Percentiles rank a stretch among this genome's conserved stretches.
These are phyloP conservation scores for Sardina pilchardus DNA, from an alignment of 2,113 vertebrate genomes.

Conservation along the genomic window DNA sequence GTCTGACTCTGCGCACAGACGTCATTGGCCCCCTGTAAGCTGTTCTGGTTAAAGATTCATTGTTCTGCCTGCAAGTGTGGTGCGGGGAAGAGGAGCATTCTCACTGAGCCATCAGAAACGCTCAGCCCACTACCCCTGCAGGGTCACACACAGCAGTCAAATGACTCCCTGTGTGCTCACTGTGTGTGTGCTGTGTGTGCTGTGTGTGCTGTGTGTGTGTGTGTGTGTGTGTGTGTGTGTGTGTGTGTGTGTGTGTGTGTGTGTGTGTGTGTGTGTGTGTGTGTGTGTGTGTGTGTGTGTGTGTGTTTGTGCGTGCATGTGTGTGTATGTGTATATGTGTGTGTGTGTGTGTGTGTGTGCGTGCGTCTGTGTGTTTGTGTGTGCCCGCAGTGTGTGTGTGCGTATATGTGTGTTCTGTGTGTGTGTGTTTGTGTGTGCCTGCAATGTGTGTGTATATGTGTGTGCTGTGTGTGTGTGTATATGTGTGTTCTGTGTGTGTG, in stretches of 20 bases:
- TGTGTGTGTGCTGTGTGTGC: background rate
- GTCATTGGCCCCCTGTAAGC: background rate
- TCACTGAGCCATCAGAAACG: background rate
- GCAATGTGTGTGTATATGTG: background rate
- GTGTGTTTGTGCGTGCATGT: background rate
- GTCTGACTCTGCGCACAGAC: background rate
- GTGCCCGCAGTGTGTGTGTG: background rate
- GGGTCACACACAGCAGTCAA: background rate
- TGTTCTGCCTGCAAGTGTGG: background rate
- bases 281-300: background rate
- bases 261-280: background rate
- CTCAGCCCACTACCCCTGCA: background rate
- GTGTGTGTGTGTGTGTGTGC: conserved; percentile 4
- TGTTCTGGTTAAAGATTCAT: background rate
- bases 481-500: background rate
- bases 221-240: conserved; percentile 2
- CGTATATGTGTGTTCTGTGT: background rate
- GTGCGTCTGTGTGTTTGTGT: background rate
- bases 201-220: background rate
- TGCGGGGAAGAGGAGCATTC: background rate
- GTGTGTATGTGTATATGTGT: background rate
- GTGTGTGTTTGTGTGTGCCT: background rate
- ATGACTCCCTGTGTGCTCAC: background rate
- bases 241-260: conserved; percentile 3
- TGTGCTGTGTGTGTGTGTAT: background rate